Evolutionary conservation across 2,888 invertebrate genomes (phyloP).

Genomic region (Lacanobia oleracea): DNA sequence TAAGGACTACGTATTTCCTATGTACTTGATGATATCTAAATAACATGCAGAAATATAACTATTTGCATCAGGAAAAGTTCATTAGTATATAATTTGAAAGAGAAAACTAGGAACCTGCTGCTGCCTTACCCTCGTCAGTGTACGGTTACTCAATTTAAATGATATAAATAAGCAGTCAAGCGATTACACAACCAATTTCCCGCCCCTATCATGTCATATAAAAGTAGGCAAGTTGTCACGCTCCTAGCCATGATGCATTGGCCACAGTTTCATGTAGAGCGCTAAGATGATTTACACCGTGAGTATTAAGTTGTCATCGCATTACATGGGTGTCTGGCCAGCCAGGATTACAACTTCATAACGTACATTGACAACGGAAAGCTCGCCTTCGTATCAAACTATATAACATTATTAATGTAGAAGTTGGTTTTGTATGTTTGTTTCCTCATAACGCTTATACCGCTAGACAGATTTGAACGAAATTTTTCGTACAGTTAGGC

Average conservation of each 20-base stretch:
- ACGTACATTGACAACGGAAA: constrained; percentile 47
- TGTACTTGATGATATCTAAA: background rate
- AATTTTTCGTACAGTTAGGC: background rate
- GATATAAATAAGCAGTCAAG: constrained; percentile 21
- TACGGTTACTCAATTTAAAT: constrained; percentile 31
- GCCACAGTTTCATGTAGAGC: constrained; percentile 58
- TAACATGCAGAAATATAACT: no score
- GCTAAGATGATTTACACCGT: constrained; percentile 53
- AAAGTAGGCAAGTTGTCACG: constrained; percentile 45
- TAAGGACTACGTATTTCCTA: background rate
- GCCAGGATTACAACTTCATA: constrained; percentile 64
- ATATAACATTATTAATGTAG: background rate
- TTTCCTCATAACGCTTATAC: background rate
- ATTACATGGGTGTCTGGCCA: constrained; percentile 73
- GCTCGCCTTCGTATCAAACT: constrained; percentile 22
- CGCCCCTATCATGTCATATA: constrained; percentile 55
- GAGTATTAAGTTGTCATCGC: constrained; percentile 67
- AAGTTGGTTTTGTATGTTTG: background rate
- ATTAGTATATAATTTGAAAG: background rate
- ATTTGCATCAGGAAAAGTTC: background rate
- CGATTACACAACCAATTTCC: constrained; percentile 33
- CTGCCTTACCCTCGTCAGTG: background rate
- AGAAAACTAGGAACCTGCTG: no score
- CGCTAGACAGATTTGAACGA: background rate
- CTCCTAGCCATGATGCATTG: constrained; percentile 54